Evolutionary conservation across 2,113 vertebrate genomes (phyloP).

Genomic region (Saimiri boliviensis): DNA sequence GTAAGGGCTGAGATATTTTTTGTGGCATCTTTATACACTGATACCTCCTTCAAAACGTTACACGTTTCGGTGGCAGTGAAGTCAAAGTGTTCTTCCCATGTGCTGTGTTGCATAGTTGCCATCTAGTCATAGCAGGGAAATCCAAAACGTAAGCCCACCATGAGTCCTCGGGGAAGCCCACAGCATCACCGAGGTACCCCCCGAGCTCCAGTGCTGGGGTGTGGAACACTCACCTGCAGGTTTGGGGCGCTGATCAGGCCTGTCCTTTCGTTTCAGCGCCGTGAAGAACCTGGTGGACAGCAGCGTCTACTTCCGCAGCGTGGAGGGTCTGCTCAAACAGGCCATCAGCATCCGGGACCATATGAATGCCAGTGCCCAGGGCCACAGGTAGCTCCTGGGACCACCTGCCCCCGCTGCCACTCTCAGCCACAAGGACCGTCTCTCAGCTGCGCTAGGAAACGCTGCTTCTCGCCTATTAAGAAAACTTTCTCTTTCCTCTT

Average conservation of each 20-base stretch:
- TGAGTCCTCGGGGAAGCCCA: not conserved
- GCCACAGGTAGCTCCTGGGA: constrained; percentile 88
- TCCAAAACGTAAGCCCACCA: not conserved
- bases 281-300: constrained; percentile 97
- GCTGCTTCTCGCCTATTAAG: not conserved
- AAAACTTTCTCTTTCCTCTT: not conserved
- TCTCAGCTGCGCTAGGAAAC: not conserved
- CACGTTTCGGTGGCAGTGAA: not conserved
- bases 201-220: not conserved
- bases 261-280: constrained; percentile 83
- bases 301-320: constrained; percentile 94
- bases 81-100: not conserved
- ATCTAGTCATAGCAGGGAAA: not conserved
- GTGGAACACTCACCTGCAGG: not conserved
- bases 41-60: not conserved
- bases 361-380: constrained; percentile 87
- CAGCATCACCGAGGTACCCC: not conserved
- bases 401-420: fast-evolving
- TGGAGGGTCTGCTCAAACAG: constrained; percentile 91
- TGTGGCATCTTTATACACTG: not conserved
- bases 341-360: constrained; percentile 91
- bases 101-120: not conserved
- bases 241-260: fast-evolving
- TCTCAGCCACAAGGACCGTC: not conserved
- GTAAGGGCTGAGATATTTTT: not conserved